Evolutionary conservation across 2,113 vertebrate genomes (phyloP), one percentile per base, ranked within the genome.

Genomic region (Conger conger): DNA sequence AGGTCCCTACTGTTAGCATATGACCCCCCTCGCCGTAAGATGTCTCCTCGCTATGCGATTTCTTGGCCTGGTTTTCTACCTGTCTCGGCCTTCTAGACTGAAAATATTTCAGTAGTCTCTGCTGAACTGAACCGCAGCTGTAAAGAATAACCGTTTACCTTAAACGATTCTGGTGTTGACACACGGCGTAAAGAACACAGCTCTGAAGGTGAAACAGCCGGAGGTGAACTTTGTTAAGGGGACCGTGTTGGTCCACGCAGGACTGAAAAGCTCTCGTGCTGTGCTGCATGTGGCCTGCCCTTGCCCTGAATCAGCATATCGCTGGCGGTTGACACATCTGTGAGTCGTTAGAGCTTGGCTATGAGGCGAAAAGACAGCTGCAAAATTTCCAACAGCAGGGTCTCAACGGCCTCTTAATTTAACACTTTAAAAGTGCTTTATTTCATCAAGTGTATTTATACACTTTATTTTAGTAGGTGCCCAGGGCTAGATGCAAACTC

Each of bases 311-410:
- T 86, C n/a, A 57, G 53, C 11, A 30, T 20, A 30, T 50, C 36
- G 23, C 57, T 77, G 40, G 38, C 2, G 13, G 36, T 17, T 54
- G n/a, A 53, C 11, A 50, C 68, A 79, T 79, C 81, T 79, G 73
- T 33, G 53, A 76, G 33, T 82, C 27, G 60, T 77, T 82, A 33
- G 23, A 33, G 76, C 53, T 82, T 23, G 36, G 85, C 50, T 42
- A 5, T 54, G 81, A 82, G 73, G 45, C 78, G 13, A 79, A 76
- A 40, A 45, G 36, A 57, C 60, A 79, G 17, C 50, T 63, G 73
- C 42, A 35, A 8, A n/a, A 38, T 40, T 33, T 63, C 50, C 76
- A 80, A 50, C 7, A 80, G n/a, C 79, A 53, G 27, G 37, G 35
- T 38, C 20, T 40, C 9, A 77, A 18, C 35, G 36, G 23, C 38